Evolutionary conservation across 2,888 invertebrate genomes (phyloP).

Genomic region (Dynastes tityus): DNA sequence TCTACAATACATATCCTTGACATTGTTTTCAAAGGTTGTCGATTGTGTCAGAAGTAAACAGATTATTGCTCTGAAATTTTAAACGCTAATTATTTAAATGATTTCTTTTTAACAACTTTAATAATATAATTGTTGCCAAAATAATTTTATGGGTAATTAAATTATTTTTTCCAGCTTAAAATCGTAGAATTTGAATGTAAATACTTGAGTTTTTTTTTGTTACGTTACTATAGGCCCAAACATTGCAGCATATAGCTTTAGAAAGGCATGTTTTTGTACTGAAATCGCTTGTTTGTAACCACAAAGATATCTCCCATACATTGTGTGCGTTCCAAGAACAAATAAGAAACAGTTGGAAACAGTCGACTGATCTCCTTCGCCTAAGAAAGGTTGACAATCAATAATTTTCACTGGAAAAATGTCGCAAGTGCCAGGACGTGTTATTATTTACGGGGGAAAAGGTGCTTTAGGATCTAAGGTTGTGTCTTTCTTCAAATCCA

Average conservation of each 20-base stretch:
- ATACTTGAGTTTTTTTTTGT: not conserved
- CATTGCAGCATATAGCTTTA: not conserved
- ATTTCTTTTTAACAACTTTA: not conserved
- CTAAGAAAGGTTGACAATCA: slow-evolving; percentile 19
- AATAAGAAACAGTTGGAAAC: not conserved
- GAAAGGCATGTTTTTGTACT: slow-evolving; percentile 24
- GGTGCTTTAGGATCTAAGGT: slow-evolving; percentile 95
- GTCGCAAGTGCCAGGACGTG: slow-evolving; percentile 72
- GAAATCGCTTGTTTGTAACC: slow-evolving; percentile 7
- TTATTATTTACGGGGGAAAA: slow-evolving; percentile 95
- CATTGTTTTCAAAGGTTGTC: slow-evolving; percentile 20
- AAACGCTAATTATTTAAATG: not conserved
- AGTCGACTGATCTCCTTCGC: not conserved
- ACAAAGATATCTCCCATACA: slow-evolving; percentile 3
- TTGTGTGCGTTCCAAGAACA: slow-evolving; percentile 13
- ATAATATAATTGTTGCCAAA: not conserved
- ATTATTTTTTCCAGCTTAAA: not conserved
- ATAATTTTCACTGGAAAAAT: slow-evolving; percentile 29
- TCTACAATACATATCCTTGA: slow-evolving; percentile 12
- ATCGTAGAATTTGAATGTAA: not conserved
- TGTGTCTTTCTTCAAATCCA: slow-evolving; percentile 90
- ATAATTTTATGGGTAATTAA: not conserved
- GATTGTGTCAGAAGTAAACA: slow-evolving; percentile 6
- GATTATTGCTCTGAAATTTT: not conserved
- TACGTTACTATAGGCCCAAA: not conserved